Base-by-base conservation (phyloP, 2,113 vertebrate genomes). In the Chauna torquata region DNA sequence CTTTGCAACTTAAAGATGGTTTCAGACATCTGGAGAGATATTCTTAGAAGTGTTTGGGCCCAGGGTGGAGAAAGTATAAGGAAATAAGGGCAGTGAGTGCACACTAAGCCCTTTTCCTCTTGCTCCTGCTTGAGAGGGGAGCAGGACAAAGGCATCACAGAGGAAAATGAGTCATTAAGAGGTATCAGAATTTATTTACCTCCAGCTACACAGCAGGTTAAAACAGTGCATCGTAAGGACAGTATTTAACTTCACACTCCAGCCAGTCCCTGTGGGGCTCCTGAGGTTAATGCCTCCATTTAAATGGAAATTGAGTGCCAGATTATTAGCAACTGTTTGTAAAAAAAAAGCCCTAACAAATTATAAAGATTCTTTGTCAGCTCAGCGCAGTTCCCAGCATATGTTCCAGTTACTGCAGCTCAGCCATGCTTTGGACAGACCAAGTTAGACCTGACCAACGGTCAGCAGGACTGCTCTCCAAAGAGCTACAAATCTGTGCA, bases 281-380 rank as follows among this genome's bases (percentile, higher is more conserved):
- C 70, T 70, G 93, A 97, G 98, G 97, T 98, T 97, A 98, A 98
- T 96, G 81, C 87, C 96, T 93, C 96, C 91, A 98, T 98, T 98
- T 98, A 98, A 97, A 97, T 97, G 97, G 97, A 98, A 98, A 98
- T 97, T 92, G 97, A 97, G 94, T 91, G 81, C 94, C 95, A 93
- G 96, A 97, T 96, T 96, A 97, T 98, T 98, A 98, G 91, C 90
- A 96, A 96, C 94, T 96, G 70, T 94, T 97, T 92, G 83, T 89
- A 92, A 92, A 95, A 45, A 30, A 62, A 16, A 55, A 10, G 22
- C 12, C 27, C 49, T 49, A 59, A 52, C 94, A 95, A 95, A 95
- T 96, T 96, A 94, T 72, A 96, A 97, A 85, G 90, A 68, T 76
- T 22, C 42, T 80, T 95, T 91, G 52, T 88, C 96, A 79, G 61